phyloP scores from a whole-genome alignment of 2,888 invertebrate genomes.

The Lepetodrilus schrolli region DNA sequence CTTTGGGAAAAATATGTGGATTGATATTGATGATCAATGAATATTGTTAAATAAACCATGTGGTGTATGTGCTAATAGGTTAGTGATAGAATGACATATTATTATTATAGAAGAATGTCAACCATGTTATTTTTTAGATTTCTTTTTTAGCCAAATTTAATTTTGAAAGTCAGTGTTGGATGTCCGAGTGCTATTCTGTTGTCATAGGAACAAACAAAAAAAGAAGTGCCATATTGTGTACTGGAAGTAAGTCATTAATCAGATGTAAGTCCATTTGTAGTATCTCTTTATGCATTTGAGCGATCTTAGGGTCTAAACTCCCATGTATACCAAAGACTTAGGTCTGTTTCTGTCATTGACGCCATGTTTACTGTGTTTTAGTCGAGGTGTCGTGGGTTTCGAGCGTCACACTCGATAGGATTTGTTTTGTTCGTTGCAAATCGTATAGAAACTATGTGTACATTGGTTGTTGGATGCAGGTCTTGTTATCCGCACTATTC shows the following conservation, averaged over 20 bases:
- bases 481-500: too few relatives aligned
- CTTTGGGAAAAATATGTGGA: not conserved
- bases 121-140: too few relatives aligned
- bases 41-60: too few relatives aligned
- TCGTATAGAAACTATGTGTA: not conserved
- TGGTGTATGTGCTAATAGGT: too few relatives aligned
- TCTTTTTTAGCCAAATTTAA: too few relatives aligned
- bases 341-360: not conserved
- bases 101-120: too few relatives aligned
- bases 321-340: constrained; percentile 14
- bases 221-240: too few relatives aligned
- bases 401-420: not conserved
- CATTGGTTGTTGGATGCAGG: not conserved
- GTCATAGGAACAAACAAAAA: too few relatives aligned
- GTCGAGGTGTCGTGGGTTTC: not conserved
- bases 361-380: not conserved
- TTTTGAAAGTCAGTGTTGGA: too few relatives aligned
- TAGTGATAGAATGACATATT: too few relatives aligned
- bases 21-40: too few relatives aligned
- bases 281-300: not conserved
- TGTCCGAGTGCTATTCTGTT: too few relatives aligned
- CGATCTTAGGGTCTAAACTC: not conserved
- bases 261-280: not conserved
- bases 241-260: not conserved
- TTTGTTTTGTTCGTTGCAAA: not conserved